Evolutionary conservation across 2,888 invertebrate genomes (phyloP).

Genomic region (Leptopterna dolabrata): DNA sequence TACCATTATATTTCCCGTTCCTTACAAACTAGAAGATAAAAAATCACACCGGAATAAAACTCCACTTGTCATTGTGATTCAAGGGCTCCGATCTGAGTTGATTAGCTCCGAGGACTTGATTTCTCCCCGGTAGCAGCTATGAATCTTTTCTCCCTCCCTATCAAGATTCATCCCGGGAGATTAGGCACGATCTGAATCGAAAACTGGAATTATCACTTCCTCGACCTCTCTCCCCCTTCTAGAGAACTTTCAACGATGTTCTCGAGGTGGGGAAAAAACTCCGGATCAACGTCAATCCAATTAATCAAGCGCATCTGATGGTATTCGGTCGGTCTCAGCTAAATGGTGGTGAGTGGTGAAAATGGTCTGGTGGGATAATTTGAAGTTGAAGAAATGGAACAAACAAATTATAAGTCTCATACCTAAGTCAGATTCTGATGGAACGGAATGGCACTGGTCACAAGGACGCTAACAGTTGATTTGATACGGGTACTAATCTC

Average conservation of each 20-base stretch:
- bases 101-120: background rate
- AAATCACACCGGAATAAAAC: background rate
- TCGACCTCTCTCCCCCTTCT: background rate
- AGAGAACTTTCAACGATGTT: background rate
- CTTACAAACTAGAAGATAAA: background rate
- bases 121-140: background rate
- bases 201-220: background rate
- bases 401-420: no score
- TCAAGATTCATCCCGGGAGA: background rate
- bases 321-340: no score
- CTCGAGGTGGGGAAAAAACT: background rate
- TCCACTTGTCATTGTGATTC: slow-evolving; percentile 3
- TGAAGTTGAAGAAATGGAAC: no score
- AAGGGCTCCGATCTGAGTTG: background rate
- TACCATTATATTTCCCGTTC: background rate
- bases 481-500: no score
- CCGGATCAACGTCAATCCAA: background rate
- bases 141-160: background rate
- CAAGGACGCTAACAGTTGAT: no score
- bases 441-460: no score
- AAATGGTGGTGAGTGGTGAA: no score
- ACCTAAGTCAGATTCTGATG: no score
- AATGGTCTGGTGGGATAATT: no score
- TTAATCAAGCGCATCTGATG: no score
- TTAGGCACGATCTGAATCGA: slow-evolving; percentile 7